Conservation (phyloP, 1,140 invertebrate genomes). For the Drosophila sproati region DNA sequence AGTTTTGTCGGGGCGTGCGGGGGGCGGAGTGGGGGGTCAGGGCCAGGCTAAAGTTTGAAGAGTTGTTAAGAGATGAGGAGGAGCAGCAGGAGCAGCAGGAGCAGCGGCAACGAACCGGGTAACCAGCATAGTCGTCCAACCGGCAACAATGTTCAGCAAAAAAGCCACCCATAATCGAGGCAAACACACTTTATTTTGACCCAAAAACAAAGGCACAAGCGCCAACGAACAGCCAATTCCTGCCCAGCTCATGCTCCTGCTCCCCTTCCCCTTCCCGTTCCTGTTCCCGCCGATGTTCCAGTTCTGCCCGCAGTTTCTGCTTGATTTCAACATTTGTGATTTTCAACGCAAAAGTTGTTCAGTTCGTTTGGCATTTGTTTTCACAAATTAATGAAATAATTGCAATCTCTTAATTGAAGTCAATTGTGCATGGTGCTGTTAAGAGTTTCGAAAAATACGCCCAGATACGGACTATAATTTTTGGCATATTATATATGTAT, state of each 20-base stretch:
- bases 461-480: too few species aligned
- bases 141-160: constrained; percentile 30
- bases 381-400: constrained; percentile 73
- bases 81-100: background rate
- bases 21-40: background rate
- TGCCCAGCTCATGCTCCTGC: background rate
- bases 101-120: constrained; percentile 6
- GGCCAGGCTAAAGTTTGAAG: background rate
- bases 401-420: constrained; percentile 77
- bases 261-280: background rate
- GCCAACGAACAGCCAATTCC: background rate
- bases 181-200: constrained; percentile 42
- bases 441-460: background rate
- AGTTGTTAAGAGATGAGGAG: background rate
- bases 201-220: constrained; percentile 18
- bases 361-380: constrained; percentile 36
- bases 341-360: constrained; percentile 53
- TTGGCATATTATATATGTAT: too few species aligned
- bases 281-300: background rate
- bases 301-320: constrained; percentile 8
- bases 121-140: constrained; percentile 25
- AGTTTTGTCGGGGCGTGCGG: background rate
- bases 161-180: constrained; percentile 22
- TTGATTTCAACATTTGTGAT: constrained; percentile 47
- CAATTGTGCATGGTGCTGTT: constrained; percentile 28